Conservation (phyloP, 2,113 vertebrate genomes). For the Isurus oxyrinchus region DNA sequence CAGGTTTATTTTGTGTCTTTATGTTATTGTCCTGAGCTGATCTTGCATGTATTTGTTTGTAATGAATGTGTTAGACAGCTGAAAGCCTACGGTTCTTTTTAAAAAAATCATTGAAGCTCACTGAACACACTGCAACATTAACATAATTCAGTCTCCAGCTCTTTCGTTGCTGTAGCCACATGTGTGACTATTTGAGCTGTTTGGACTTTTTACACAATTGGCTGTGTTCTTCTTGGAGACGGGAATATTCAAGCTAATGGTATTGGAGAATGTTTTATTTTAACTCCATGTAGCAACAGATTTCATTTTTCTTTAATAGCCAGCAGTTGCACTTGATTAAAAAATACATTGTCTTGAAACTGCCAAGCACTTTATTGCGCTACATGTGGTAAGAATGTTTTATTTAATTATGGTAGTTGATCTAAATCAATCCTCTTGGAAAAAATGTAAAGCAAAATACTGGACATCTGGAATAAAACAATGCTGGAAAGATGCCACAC, state of each 20-base stretch:
- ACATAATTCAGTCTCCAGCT: neutral
- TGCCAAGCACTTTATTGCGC: neutral
- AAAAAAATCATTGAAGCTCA: neutral
- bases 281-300: neutral
- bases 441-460: neutral
- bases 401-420: neutral
- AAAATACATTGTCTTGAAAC: neutral
- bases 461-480: neutral
- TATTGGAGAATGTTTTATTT: neutral
- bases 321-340: neutral
- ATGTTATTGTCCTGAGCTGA: neutral
- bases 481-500: neutral
- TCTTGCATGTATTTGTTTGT: neutral
- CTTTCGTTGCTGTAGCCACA: neutral
- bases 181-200: neutral
- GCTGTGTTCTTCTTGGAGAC: neutral
- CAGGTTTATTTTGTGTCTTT: neutral
- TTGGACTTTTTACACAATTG: neutral
- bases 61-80: neutral
- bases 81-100: neutral
- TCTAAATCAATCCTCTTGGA: neutral
- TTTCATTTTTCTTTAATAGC: neutral
- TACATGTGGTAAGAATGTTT: neutral
- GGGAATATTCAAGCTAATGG: neutral
- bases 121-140: neutral